Evolutionary conservation across 2,797 vertebrate genomes (phyloP).

Genomic region (Poecilia wingei): DNA sequence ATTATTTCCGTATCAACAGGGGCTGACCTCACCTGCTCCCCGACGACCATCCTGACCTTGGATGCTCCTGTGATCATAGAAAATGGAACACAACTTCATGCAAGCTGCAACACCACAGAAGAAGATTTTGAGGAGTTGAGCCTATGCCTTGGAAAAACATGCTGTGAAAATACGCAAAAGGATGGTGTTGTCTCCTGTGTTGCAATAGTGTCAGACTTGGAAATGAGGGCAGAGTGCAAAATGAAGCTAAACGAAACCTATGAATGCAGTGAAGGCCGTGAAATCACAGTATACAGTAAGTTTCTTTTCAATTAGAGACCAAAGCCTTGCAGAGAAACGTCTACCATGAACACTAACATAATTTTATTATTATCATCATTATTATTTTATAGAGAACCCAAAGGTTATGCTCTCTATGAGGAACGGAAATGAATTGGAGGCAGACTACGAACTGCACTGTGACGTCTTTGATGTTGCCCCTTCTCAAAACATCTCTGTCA

Average conservation of each 20-base stretch:
- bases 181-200: rapidly evolving
- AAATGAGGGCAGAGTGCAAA: slow-evolving; percentile 14
- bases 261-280: slow-evolving; percentile 41
- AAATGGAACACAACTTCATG: rapidly evolving
- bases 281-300: slow-evolving; percentile 63
- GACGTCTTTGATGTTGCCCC: slow-evolving; percentile 50
- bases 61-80: slow-evolving; percentile 23
- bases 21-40: slow-evolving; percentile 16
- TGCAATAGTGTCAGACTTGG: slow-evolving; percentile 3
- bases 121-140: rapidly evolving
- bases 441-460: slow-evolving; percentile 49
- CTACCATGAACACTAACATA: neutral
- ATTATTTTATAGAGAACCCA: slow-evolving; percentile 59
- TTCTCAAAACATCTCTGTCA: slow-evolving; percentile 51
- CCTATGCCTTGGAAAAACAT: neutral
- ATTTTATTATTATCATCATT: neutral
- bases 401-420: neutral
- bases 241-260: rapidly evolving
- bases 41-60: slow-evolving; percentile 32
- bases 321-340: neutral
- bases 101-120: slow-evolving; percentile 28
- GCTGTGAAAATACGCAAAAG: rapidly evolving
- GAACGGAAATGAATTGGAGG: rapidly evolving
- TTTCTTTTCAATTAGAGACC: slow-evolving; percentile 2
- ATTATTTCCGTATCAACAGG: slow-evolving; percentile 44